Percentiles rank a stretch among this genome's conserved stretches.
These are phyloP conservation scores for Trichonephila clavipes DNA, from an alignment of 1,140 invertebrate genomes.

Conservation along the genomic window DNA sequence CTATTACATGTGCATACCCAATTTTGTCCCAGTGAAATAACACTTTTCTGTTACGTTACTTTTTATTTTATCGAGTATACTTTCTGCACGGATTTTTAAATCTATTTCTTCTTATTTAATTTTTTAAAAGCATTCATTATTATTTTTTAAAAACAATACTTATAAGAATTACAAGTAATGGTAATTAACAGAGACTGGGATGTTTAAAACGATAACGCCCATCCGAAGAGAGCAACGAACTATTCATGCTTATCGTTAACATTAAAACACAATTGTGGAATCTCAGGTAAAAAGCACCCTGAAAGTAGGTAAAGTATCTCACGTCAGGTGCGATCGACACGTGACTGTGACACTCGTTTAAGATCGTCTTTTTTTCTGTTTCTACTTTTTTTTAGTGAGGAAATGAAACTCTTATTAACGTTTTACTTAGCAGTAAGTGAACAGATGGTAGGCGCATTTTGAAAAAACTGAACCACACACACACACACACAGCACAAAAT, in stretches of 20 bases:
- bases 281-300: not conserved
- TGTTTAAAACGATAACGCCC: too few species aligned
- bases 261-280: not conserved
- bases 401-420: not conserved
- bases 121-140: too few species aligned
- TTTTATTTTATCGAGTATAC: too few species aligned
- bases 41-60: too few species aligned
- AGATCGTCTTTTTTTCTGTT: not conserved
- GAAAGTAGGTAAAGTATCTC: conserved; percentile 3
- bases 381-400: not conserved
- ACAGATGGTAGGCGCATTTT: conserved; percentile 38
- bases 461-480: conserved; percentile 26
- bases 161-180: too few species aligned
- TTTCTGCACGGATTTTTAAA: too few species aligned
- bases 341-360: not conserved
- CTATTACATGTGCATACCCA: too few species aligned
- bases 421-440: conserved; percentile 25
- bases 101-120: too few species aligned
- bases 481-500: conserved; percentile 27
- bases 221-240: not conserved
- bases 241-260: not conserved
- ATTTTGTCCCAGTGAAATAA: too few species aligned
- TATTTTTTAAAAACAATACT: too few species aligned
- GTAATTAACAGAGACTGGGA: too few species aligned
- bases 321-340: not conserved